phyloP scores from a whole-genome alignment of 2,113 vertebrate species.

The Podiceps cristatus region DNA sequence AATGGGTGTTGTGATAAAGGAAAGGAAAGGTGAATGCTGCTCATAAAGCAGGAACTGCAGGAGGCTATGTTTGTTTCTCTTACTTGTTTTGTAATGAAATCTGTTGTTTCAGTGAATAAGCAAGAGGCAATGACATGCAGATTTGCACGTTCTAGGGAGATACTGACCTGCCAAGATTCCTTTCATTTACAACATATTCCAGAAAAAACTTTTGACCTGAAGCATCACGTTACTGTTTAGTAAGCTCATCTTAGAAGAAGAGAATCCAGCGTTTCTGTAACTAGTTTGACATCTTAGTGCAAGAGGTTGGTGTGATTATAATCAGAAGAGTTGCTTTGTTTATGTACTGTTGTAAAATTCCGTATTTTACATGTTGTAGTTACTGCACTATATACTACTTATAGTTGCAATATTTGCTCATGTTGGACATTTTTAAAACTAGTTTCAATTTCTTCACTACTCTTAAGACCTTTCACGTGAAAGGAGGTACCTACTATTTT shows the following conservation, averaged over 20 bases:
- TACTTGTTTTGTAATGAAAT: slow-evolving; percentile 73
- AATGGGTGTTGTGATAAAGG: slow-evolving; percentile 54
- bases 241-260: slow-evolving; percentile 52
- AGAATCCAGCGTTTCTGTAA: slow-evolving; percentile 51
- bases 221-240: slow-evolving; percentile 54
- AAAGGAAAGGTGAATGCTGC: slow-evolving; percentile 76
- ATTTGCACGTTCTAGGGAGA: slow-evolving; percentile 76
- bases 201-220: slow-evolving; percentile 70
- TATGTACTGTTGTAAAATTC: not conserved
- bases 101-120: slow-evolving; percentile 73
- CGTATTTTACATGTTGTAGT: not conserved
- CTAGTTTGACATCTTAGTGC: not conserved
- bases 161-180: slow-evolving; percentile 77
- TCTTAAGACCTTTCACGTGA: not conserved
- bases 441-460: not conserved
- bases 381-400: not conserved
- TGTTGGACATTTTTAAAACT: not conserved
- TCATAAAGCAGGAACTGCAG: slow-evolving; percentile 72
- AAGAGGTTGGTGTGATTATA: slow-evolving; percentile 13
- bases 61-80: slow-evolving; percentile 79
- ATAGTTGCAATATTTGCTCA: not conserved
- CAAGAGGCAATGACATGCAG: slow-evolving; percentile 71
- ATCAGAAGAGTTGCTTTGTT: not conserved
- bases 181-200: slow-evolving; percentile 73
- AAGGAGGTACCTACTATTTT: not conserved